Conservation (phyloP, 2,888 invertebrate species). For the Gasteruption jaculator region DNA sequence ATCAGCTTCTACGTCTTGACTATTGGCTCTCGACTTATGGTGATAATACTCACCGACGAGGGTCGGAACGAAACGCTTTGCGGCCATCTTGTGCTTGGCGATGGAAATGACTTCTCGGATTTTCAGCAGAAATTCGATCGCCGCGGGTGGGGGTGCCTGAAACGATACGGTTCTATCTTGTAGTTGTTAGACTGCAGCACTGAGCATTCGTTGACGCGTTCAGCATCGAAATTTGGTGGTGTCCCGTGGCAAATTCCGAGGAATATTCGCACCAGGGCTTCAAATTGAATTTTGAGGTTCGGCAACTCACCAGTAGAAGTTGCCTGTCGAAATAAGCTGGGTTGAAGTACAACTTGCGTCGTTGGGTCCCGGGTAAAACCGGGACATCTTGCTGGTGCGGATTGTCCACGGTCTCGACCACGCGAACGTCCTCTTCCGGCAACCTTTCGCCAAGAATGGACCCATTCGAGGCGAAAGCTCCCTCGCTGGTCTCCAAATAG, state of each 20-base stretch:
- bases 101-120: slow-evolving; percentile 87
- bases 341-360: slow-evolving; percentile 82
- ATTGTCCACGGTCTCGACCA: slow-evolving; percentile 73
- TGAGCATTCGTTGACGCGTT: too few relatives aligned
- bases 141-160: slow-evolving; percentile 87
- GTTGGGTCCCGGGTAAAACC: slow-evolving; percentile 59
- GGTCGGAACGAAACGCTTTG: slow-evolving; percentile 75
- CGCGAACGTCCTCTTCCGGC: slow-evolving; percentile 81
- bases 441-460: slow-evolving; percentile 59
- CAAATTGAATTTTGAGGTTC: not conserved
- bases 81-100: slow-evolving; percentile 82
- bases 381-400: slow-evolving; percentile 42
- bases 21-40: too few relatives aligned
- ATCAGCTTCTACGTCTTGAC: too few relatives aligned
- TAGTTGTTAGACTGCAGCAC: too few relatives aligned
- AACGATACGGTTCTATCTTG: slow-evolving; percentile 39
- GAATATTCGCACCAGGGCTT: not conserved
- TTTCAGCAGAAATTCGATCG: slow-evolving; percentile 82
- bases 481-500: slow-evolving; percentile 41
- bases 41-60: slow-evolving; percentile 56
- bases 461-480: slow-evolving; percentile 44
- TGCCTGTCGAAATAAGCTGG: slow-evolving; percentile 90
- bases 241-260: not conserved
- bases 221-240: too few relatives aligned
- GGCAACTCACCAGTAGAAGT: slow-evolving; percentile 67